Conservation (phyloP, 2,888 invertebrate genomes). For the Maniola hyperantus region DNA sequence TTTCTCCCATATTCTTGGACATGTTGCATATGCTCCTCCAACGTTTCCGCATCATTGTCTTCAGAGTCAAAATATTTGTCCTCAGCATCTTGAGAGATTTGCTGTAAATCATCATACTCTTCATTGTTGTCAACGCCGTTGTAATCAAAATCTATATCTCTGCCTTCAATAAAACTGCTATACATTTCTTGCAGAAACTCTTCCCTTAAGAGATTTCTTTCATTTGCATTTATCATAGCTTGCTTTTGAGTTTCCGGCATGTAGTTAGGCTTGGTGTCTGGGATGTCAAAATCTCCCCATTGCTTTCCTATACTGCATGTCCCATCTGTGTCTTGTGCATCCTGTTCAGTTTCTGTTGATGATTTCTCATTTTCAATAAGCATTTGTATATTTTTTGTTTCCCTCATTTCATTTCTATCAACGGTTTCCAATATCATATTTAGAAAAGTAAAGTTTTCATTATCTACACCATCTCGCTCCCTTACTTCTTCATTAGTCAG, state of each 20-base stretch:
- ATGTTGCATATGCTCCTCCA: conserved; percentile 69
- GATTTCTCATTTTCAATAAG: conserved; percentile 80
- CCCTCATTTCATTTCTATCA: conserved; percentile 87
- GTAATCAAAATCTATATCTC: conserved; percentile 93
- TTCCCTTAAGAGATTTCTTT: conserved; percentile 86
- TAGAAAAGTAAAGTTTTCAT: conserved; percentile 84
- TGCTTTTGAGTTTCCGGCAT: conserved; percentile 61
- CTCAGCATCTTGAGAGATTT: conserved; percentile 89
- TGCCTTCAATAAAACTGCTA: conserved; percentile 91
- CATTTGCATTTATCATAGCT: conserved; percentile 77
- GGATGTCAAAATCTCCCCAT: conserved; percentile 83
- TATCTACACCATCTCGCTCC: conserved; percentile 84
- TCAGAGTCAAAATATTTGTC: conserved; percentile 96
- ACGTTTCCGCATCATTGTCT: conserved; percentile 82
- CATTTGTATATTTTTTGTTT: conserved; percentile 84
- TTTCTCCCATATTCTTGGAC: conserved; percentile 62
- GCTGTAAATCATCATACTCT: conserved; percentile 89
- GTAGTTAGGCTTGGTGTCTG: conserved; percentile 57
- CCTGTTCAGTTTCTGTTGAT: conserved; percentile 44
- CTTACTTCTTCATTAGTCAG: conserved; percentile 89
- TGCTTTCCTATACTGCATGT: conserved; percentile 49
- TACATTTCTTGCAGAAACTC: conserved; percentile 95
- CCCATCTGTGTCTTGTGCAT: conserved; percentile 33
- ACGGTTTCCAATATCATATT: conserved; percentile 91
- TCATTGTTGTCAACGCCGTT: conserved; percentile 90